Conservation (phyloP, 2,888 invertebrate species). For the Cryptus viduatorius region DNA sequence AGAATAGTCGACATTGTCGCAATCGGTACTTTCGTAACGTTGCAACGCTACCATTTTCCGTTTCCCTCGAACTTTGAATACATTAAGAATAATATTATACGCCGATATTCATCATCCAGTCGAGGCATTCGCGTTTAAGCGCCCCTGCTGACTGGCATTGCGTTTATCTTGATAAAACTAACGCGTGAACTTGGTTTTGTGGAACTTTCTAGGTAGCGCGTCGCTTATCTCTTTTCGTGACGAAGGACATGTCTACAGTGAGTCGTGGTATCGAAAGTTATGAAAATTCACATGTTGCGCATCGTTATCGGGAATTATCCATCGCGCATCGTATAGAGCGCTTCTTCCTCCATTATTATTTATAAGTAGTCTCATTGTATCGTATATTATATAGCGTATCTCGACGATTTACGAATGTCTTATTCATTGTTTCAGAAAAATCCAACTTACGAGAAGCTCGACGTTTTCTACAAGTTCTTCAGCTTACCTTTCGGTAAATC, state of each 20-base stretch:
- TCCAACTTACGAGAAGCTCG: neutral
- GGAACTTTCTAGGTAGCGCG: neutral
- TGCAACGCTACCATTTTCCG: neutral
- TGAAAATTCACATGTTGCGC: constrained; percentile 27
- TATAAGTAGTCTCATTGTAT: neutral
- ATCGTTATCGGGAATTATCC: constrained; percentile 43
- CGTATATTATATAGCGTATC: neutral
- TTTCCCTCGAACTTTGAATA: neutral
- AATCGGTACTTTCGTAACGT: neutral
- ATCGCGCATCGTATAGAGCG: constrained; percentile 7
- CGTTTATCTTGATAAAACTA: too few species aligned
- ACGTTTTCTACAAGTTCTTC: neutral
- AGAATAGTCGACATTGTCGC: neutral
- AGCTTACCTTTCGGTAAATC: constrained; percentile 89
- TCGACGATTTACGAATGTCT: neutral
- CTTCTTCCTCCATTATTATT: constrained; percentile 16
- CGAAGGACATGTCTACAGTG: constrained; percentile 18
- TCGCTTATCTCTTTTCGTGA: constrained; percentile 30
- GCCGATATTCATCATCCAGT: too few species aligned
- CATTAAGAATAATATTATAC: neutral
- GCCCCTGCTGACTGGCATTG: too few species aligned
- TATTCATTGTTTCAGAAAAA: neutral
- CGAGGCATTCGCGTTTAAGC: too few species aligned
- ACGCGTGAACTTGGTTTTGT: neutral
- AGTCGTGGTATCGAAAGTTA: constrained; percentile 20